These are phyloP conservation scores for Ceratina japonica DNA, from an alignment of 1,140 invertebrate species.

Conservation along the genomic window DNA sequence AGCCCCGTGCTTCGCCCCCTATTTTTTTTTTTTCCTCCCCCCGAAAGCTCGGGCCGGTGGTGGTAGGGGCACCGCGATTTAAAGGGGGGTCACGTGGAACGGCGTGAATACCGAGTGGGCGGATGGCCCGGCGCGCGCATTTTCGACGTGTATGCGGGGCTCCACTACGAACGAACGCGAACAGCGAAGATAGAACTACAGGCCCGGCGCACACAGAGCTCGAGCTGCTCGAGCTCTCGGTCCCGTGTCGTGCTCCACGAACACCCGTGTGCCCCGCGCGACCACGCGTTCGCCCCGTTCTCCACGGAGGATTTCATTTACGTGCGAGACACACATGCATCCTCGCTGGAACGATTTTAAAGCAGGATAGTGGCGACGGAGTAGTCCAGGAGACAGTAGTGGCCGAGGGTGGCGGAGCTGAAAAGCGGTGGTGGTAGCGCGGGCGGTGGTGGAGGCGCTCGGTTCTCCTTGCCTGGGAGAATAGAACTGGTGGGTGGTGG, in stretches of 20 bases:
- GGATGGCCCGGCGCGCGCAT: conserved; percentile 61
- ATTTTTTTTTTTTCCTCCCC: conserved; percentile 12
- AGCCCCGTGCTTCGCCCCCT: not conserved
- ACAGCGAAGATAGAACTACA: not conserved
- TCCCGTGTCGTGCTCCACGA: conserved; percentile 5
- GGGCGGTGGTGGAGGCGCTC: conserved; percentile 32
- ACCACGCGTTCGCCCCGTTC: conserved; percentile 56
- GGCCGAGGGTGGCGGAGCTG: not conserved
- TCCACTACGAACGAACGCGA: conserved; percentile 6
- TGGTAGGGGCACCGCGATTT: conserved; percentile 17
- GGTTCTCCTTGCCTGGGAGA: conserved; percentile 44
- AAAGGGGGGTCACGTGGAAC: conserved; percentile 54
- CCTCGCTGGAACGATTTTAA: conserved; percentile 50
- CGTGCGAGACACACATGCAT: conserved; percentile 30
- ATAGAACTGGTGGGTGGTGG: conserved; percentile 44
- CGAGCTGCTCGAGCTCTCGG: too few species aligned
- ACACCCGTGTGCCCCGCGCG: conserved; percentile 17
- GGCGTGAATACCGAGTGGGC: conserved; percentile 61
- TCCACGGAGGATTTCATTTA: conserved; percentile 12
- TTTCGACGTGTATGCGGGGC: conserved; percentile 40
- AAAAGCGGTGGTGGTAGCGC: not conserved
- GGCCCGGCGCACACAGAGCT: not conserved
- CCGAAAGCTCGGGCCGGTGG: conserved; percentile 20
- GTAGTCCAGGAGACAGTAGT: conserved; percentile 24
- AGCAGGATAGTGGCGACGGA: conserved; percentile 44